Conservation (phyloP, 30 jellyfish, hydroid and myxozoan species). For the Turritopsis dohrnii region DNA sequence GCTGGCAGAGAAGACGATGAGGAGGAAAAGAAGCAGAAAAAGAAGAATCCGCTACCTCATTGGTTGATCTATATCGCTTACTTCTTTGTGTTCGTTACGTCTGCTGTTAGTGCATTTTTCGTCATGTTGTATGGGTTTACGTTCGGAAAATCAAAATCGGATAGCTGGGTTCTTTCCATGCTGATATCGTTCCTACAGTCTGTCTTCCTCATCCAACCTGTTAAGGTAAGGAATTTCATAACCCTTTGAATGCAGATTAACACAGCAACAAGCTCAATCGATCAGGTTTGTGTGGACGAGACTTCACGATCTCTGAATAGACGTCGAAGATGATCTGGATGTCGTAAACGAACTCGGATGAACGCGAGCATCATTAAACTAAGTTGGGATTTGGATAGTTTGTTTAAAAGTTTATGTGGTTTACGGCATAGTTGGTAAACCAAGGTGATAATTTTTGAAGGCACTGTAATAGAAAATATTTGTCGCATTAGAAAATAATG, state of each 20-base stretch:
- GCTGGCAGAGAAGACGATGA: slow-evolving; percentile 83
- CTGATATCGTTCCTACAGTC: slow-evolving; percentile 84
- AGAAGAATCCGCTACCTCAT: slow-evolving; percentile 68
- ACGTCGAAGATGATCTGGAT: background rate
- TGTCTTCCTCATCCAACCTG: slow-evolving; percentile 84
- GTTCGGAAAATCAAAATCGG: slow-evolving; percentile 81
- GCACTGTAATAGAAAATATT: too few relatives aligned
- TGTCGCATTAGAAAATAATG: too few relatives aligned
- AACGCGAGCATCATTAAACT: too few relatives aligned
- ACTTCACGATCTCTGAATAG: background rate
- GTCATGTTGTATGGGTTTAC: slow-evolving; percentile 73
- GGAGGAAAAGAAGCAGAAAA: slow-evolving; percentile 44
- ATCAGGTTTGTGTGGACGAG: background rate
- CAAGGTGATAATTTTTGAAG: too few relatives aligned
- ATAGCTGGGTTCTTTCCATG: slow-evolving; percentile 82
- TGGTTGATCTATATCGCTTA: slow-evolving; percentile 89
- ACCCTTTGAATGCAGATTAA: background rate
- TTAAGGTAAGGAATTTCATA: slow-evolving; percentile 52
- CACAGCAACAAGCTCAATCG: background rate
- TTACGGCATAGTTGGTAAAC: too few relatives aligned
- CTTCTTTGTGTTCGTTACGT: slow-evolving; percentile 43
- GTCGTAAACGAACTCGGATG: background rate
- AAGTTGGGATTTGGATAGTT: too few relatives aligned
- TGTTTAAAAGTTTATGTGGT: too few relatives aligned
- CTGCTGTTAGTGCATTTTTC: slow-evolving; percentile 71